Evolutionary conservation across 2,797 vertebrate genomes (phyloP).

Genomic region (Odontamblyopus lacepedii): DNA sequence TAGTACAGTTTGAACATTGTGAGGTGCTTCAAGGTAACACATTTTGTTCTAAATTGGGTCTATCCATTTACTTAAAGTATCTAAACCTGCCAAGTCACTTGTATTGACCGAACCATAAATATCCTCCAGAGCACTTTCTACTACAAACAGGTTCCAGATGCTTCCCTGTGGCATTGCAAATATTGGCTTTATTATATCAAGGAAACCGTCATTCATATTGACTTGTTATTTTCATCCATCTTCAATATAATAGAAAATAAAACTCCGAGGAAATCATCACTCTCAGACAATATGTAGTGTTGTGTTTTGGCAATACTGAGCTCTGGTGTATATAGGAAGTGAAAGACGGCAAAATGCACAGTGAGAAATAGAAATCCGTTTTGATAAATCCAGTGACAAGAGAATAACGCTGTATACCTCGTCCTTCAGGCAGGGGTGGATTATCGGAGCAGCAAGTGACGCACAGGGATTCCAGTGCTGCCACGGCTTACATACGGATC

Average conservation of each 20-base stretch:
- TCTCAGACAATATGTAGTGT: slow-evolving; percentile 19
- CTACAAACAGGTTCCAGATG: neutral
- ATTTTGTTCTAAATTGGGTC: neutral
- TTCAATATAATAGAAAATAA: slow-evolving; percentile 3
- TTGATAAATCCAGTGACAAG: slow-evolving; percentile 58
- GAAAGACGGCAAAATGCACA: slow-evolving; percentile 39
- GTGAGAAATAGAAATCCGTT: slow-evolving; percentile 55
- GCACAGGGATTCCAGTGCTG: slow-evolving; percentile 53
- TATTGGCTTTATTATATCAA: slow-evolving; percentile 10
- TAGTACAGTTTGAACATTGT: neutral
- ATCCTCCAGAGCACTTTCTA: neutral
- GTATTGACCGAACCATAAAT: slow-evolving; percentile 9
- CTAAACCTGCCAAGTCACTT: neutral
- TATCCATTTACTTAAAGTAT: neutral
- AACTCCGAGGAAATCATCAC: slow-evolving; percentile 10
- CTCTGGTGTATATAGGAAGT: slow-evolving; percentile 12
- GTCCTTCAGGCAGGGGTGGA: slow-evolving; percentile 44
- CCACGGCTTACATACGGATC: slow-evolving; percentile 60
- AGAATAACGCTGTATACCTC: slow-evolving; percentile 55
- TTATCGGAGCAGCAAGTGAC: slow-evolving; percentile 60
- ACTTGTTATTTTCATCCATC: slow-evolving; percentile 2
- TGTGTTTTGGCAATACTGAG: slow-evolving; percentile 3
- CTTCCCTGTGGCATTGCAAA: neutral
- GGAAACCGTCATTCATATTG: slow-evolving; percentile 9
- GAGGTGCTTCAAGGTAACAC: neutral